phyloP scores from a whole-genome alignment of 2,113 vertebrate genomes.

The Panthera tigris region DNA sequence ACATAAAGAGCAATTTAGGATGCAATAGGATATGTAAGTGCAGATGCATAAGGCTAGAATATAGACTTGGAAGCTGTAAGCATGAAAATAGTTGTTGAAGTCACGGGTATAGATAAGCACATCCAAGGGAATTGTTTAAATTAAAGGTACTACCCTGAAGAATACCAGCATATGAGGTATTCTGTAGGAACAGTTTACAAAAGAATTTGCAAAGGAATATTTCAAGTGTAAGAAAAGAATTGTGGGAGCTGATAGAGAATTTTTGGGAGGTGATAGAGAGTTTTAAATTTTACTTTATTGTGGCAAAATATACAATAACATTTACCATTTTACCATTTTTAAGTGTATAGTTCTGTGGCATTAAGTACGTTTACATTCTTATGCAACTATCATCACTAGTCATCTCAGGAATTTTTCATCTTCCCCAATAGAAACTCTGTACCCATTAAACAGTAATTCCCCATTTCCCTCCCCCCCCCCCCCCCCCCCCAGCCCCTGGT shows the following conservation, averaged over 20 bases:
- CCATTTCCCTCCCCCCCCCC: not conserved
- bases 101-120: not conserved
- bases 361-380: not conserved
- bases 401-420: not conserved
- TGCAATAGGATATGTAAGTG: not conserved
- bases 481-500: no score
- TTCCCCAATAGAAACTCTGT: not conserved
- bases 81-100: not conserved
- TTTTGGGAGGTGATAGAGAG: not conserved
- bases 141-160: not conserved
- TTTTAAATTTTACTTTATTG: not conserved
- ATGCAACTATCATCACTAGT: not conserved
- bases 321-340: not conserved
- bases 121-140: not conserved
- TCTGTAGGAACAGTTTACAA: not conserved
- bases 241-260: not conserved
- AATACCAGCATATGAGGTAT: not conserved
- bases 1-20: not conserved
- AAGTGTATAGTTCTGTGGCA: not conserved
- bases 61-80: not conserved
- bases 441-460: not conserved
- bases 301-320: not conserved
- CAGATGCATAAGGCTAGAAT: not conserved
- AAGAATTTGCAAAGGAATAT: not conserved
- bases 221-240: not conserved